Conservation (phyloP, 2,797 vertebrate genomes). For the Danio aesculapii region DNA sequence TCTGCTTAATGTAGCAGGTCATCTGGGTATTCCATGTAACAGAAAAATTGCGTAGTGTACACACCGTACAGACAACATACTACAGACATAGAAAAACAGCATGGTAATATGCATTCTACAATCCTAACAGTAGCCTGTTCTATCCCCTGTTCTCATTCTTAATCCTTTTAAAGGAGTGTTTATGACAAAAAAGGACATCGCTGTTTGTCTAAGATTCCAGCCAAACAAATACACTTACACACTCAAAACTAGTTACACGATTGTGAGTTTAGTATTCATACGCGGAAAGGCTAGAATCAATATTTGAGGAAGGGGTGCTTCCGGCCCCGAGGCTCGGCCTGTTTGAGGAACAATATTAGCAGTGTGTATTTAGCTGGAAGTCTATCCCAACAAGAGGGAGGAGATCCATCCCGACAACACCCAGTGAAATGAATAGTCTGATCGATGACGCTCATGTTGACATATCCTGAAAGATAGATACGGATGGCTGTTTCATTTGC, state of each 20-base stretch:
- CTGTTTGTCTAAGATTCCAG: neutral
- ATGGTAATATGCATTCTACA: neutral
- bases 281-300: conserved; percentile 34
- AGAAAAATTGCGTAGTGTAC: neutral
- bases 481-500: conserved; percentile 43
- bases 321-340: conserved; percentile 9
- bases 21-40: neutral
- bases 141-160: neutral
- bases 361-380: conserved; percentile 33
- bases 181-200: neutral
- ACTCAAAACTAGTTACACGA: conserved; percentile 26
- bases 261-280: neutral
- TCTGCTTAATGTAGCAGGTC: neutral
- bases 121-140: neutral
- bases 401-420: conserved; percentile 21
- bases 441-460: conserved; percentile 45
- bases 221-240: conserved; percentile 34
- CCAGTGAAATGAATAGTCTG: conserved; percentile 19
- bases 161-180: neutral
- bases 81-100: neutral
- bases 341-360: conserved; percentile 46
- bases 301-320: conserved; percentile 48
- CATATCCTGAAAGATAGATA: conserved; percentile 41
- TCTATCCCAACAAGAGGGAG: conserved; percentile 28
- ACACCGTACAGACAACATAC: neutral